A percentile compares a stretch with the other conserved stretches of the same genome.
Evolutionary conservation across 2,113 vertebrate species (phyloP).

Genomic region (Coreoperca whiteheadi): DNA sequence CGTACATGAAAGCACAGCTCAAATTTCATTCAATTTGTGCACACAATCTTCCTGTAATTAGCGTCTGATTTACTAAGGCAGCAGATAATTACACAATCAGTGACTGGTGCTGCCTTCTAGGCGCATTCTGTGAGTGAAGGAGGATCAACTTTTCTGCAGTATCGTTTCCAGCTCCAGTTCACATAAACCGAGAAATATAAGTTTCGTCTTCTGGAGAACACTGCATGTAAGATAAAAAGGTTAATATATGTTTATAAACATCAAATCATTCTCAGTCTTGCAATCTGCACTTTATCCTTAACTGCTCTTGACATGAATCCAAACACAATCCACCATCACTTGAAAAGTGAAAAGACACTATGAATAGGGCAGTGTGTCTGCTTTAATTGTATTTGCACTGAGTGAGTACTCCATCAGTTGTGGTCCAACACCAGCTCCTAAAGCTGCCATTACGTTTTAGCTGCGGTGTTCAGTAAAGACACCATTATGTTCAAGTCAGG

Average conservation of each 20-base stretch:
- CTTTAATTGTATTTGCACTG: constrained; percentile 21
- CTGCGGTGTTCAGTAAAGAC: constrained; percentile 38
- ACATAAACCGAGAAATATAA: not conserved
- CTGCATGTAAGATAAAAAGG: not conserved
- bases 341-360: not conserved
- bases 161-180: not conserved
- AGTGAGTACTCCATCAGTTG: constrained; percentile 39
- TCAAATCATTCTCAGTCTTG: not conserved
- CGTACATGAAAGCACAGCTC: constrained; percentile 32
- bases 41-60: constrained; percentile 52
- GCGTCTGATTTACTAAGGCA: constrained; percentile 55
- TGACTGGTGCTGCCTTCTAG: constrained; percentile 29
- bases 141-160: constrained; percentile 23
- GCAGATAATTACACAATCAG: constrained; percentile 64
- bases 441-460: constrained; percentile 36
- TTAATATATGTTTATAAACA: constrained; percentile 4
- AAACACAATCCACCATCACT: constrained; percentile 5
- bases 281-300: too few relatives aligned
- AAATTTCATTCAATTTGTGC: constrained; percentile 55
- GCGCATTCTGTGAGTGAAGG: constrained; percentile 8
- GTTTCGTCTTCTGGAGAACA: not conserved
- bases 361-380: not conserved
- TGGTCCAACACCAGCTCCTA: constrained; percentile 41
- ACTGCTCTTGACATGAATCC: not conserved
- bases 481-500: constrained; percentile 46